Base-by-base conservation (phyloP, 2,888 invertebrate species). In the Xestia xanthographa region DNA sequence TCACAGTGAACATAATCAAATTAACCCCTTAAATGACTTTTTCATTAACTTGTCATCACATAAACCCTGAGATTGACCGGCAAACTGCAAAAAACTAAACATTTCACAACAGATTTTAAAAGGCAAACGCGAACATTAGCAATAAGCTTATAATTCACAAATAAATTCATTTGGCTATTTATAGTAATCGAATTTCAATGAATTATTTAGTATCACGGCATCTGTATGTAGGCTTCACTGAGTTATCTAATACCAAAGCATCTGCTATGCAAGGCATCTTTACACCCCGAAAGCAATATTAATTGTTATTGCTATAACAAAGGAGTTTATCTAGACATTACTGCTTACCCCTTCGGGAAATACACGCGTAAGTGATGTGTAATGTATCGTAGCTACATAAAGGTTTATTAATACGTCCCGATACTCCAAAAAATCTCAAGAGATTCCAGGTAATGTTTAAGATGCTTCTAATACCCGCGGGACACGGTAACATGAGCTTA, bases 341-440 rank as follows among this genome's bases (percentile, higher is more conserved):
- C 26, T 26, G 38, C 26, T 11, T 9, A 66, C 5, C 6, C 17
- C 67, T 26, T 34, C 0, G 1, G 22, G 22, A 17, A 20, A 60
- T 26, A 75, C 0, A 8, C 20, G 4, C 0, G 11, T 53, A 22
- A 66, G 72, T 29, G 26, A 26, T 75, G 26, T 45, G 22, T 45
- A 22, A 38, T 79, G n/a, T 71, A 41, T 29, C 29, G 0, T 48
- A 60, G 34, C 48, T 12, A 26, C 8, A 66, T 0, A 65, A 17
- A 22, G 22, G 20, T 66, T 34, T 48, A 14, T 34, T 34, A 29
- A 63, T 63, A 56, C 41, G 41, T n/a, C 8, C 34, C 43, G n/a
- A 45, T 71, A 34, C 50, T 41, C 4, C 29, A 58, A 79, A 56
- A 41, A 22, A 12, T 17, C 75, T 56, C 80, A n/a, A 72, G 76